These are phyloP conservation scores for Forbesichthys papilliferus DNA, from an alignment of 2,113 vertebrate genomes.

Conservation along the genomic window DNA sequence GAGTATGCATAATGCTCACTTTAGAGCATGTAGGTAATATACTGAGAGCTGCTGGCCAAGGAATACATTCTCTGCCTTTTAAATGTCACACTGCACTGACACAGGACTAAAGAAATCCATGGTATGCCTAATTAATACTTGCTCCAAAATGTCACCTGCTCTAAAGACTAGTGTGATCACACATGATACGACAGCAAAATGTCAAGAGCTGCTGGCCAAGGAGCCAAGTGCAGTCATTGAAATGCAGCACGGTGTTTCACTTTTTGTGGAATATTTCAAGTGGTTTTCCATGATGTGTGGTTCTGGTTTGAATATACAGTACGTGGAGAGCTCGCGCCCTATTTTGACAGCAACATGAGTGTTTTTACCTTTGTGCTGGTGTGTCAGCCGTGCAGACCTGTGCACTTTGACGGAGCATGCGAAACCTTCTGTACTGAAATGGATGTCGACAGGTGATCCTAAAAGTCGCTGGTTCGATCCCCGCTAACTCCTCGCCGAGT, in stretches of 20 bases:
- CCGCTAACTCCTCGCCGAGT: no score
- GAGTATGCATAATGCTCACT: conserved; percentile 22
- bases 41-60: conserved; percentile 29
- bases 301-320: no score
- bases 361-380: no score
- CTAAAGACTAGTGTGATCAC: conserved; percentile 36
- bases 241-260: not conserved
- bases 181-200: conserved; percentile 45
- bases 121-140: conserved; percentile 35
- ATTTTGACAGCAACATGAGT: no score
- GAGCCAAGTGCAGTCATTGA: conserved; percentile 13
- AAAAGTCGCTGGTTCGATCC: no score
- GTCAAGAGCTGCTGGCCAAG: conserved; percentile 50
- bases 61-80: conserved; percentile 33
- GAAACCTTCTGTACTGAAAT: no score
- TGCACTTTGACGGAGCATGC: no score
- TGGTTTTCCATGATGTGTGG: no score
- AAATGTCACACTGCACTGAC: conserved; percentile 20
- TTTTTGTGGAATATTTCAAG: no score
- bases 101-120: conserved; percentile 5
- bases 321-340: no score
- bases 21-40: conserved; percentile 12
- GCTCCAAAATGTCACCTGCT: conserved; percentile 51
- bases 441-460: no score
- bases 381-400: no score